Conservation (phyloP, 2,113 vertebrate species). For the Petaurus breviceps region DNA sequence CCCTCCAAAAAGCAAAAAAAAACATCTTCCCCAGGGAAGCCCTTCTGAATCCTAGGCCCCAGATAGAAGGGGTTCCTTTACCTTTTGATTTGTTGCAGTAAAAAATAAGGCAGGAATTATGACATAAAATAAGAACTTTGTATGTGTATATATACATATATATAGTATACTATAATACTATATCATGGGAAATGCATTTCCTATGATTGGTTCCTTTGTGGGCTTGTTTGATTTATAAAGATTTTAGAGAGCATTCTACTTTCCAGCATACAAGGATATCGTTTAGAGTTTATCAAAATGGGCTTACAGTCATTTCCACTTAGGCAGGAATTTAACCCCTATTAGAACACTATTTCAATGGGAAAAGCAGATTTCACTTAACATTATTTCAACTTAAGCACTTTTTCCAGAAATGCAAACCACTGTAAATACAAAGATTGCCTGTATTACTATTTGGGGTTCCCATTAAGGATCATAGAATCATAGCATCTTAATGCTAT, state of each 20-base stretch:
- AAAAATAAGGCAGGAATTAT: background rate
- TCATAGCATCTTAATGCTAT: background rate
- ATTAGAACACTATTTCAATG: background rate
- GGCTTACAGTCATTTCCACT: slow-evolving; percentile 28
- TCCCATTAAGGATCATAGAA: slow-evolving; percentile 42
- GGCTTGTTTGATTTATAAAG: background rate
- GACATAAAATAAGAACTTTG: background rate
- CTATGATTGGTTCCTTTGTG: background rate
- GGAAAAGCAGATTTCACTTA: slow-evolving; percentile 8
- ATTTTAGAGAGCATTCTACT: background rate
- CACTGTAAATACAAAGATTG: background rate
- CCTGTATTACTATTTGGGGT: slow-evolving; percentile 5
- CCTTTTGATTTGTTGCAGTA: background rate
- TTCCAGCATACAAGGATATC: background rate
- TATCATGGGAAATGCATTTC: background rate
- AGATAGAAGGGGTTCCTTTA: background rate
- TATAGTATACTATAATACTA: background rate
- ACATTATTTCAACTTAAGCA: slow-evolving; percentile 21
- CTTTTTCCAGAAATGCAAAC: slow-evolving; percentile 19
- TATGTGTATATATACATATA: background rate
- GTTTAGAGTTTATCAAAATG: background rate
- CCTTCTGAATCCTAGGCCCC: background rate
- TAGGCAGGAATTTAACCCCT: slow-evolving; percentile 38
- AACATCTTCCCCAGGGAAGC: background rate
- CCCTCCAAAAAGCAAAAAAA: too few relatives aligned